phyloP scores from a whole-genome alignment of 2,797 vertebrate genomes.

The Halcyon chelicuti region DNA sequence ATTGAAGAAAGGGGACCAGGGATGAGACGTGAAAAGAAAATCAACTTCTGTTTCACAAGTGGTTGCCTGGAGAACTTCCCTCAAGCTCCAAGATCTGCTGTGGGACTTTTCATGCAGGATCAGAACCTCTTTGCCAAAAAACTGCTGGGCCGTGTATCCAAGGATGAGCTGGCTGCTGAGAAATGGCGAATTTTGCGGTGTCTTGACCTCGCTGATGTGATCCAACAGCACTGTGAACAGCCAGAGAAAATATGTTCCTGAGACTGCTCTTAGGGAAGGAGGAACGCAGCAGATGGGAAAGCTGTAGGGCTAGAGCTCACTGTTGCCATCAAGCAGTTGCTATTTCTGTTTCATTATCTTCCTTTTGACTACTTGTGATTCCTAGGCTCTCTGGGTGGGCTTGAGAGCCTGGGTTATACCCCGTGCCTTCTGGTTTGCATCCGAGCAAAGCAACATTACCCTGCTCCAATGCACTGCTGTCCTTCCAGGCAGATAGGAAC shows the following conservation, averaged over 20 bases:
- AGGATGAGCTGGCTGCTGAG: constrained; percentile 83
- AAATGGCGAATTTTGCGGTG: constrained; percentile 86
- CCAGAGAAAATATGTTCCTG: constrained; percentile 34
- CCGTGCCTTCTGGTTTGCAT: neutral
- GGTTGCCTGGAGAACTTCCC: constrained; percentile 85
- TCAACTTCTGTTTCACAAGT: constrained; percentile 88
- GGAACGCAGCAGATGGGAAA: neutral
- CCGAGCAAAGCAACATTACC: neutral
- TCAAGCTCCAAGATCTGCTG: constrained; percentile 71
- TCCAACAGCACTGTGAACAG: constrained; percentile 79
- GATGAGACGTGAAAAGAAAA: constrained; percentile 84
- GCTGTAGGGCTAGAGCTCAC: neutral
- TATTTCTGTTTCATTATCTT: neutral
- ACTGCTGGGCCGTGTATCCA: constrained; percentile 81
- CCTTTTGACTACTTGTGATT: neutral
- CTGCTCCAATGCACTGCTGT: neutral
- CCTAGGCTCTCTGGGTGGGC: neutral
- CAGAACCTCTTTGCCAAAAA: constrained; percentile 88
- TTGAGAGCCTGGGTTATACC: neutral
- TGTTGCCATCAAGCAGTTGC: neutral
- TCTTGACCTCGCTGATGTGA: constrained; percentile 85
- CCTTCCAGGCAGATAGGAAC: neutral
- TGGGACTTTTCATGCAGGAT: constrained; percentile 95
- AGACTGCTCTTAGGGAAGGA: neutral
- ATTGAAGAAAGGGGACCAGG: constrained; percentile 90